Base-by-base conservation (phyloP, 2,888 invertebrate species). In the Hypsopygia costalis region DNA sequence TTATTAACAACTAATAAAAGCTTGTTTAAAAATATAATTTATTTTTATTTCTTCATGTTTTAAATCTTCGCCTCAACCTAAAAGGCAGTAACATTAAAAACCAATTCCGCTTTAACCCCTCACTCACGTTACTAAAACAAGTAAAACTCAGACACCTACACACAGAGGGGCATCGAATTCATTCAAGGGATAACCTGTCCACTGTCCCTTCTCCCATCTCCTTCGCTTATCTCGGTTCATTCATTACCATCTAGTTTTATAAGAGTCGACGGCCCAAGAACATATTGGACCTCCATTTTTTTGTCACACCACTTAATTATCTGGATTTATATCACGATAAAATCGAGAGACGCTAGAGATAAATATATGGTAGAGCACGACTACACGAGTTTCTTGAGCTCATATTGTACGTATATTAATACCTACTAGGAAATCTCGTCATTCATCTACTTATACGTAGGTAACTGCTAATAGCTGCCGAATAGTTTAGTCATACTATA, bases 261-360 rank as follows among this genome's bases (percentile, higher is more conserved):
- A 78, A 73, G 70, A 87, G 74, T 80, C 86, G 83, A 86, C 85
- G 83, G 80, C 59, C 76, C 83, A 80, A 81, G 78, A 81, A 85
- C 81, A 78, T 69, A 86, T 83, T 78, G 80, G 79, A 78, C 85
- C 82, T 85, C 78, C 69, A 85, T 79, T 87, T 87, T 49, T 87
- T 86, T 87, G 86, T 87, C 83, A 79, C 82, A 80, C 76, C 80
- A 78, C 83, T 87, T 86, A 87, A 87, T 87, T 87, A 86, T 85
- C 81, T 72, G 74, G 80, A 81, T 87, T 82, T 85, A 83, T 81
- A 82, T 81, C 77, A 64, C 59, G 86, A 87, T 87, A 85, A 82
- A 76, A 80, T 75, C 80, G 62, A 72, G 16, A 16, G 16, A 16
- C 16, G 53, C 59, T 59, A 65, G 55, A 59, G 54, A 65, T 60